Conservation (phyloP, 2,888 invertebrate species). For the Drosophila paranaensis region DNA sequence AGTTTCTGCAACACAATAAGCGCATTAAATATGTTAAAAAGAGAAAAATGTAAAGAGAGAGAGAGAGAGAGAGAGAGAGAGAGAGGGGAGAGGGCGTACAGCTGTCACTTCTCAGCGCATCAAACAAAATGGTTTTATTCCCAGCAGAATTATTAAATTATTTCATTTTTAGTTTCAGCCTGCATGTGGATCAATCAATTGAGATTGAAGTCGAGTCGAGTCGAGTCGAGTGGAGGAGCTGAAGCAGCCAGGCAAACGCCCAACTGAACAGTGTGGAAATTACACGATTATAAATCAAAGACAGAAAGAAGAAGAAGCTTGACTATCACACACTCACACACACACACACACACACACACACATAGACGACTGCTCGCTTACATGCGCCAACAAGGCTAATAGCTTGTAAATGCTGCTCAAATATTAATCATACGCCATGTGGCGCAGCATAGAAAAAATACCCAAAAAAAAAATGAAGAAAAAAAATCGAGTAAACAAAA, state of each 20-base stretch:
- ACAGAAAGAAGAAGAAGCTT: not conserved
- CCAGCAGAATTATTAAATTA: not conserved
- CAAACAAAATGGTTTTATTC: not conserved
- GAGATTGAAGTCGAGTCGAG: not conserved
- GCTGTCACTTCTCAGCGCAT: not conserved
- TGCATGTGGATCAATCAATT: not conserved
- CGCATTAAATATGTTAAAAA: not conserved
- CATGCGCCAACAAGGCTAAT: not conserved
- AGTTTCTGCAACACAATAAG: conserved; percentile 9
- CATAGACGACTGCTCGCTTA: not conserved
- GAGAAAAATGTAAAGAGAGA: not conserved
- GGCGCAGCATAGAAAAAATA: not conserved
- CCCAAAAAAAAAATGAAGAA: not conserved
- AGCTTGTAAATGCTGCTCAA: conserved; percentile 7
- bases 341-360: not conserved
- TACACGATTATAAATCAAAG: not conserved
- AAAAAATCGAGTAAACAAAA: conserved; percentile 9
- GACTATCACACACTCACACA: not conserved
- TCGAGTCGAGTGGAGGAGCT: not conserved
- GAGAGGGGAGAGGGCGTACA: not conserved
- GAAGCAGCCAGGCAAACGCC: not conserved
- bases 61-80: not conserved
- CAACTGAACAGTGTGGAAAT: not conserved
- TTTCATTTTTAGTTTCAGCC: not conserved
- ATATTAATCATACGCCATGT: conserved; percentile 25